A percentile compares a stretch with the other conserved stretches of the same genome.
Evolutionary conservation across 1,140 invertebrate species (phyloP).

Genomic region (Daktulosphaira vitifoliae): DNA sequence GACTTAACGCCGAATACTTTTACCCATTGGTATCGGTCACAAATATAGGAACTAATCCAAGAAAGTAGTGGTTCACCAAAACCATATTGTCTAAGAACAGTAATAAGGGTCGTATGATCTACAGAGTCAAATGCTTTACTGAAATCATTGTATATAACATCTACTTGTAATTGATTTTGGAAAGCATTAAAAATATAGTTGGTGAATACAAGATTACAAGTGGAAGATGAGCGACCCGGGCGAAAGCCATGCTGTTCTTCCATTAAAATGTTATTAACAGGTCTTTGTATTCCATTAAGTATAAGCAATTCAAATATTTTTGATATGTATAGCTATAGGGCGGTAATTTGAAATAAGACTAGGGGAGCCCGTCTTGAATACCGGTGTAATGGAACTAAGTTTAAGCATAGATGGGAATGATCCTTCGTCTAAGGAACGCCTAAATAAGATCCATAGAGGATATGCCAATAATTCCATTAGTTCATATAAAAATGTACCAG

Average conservation of each 20-base stretch:
- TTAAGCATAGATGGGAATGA: neutral
- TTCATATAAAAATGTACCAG: neutral
- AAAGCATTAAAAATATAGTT: neutral
- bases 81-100: conserved; percentile 32
- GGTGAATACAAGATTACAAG: neutral
- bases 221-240: no score
- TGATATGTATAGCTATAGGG: neutral
- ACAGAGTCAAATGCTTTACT: conserved; percentile 40
- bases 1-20: neutral
- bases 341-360: neutral
- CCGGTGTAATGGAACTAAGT: neutral
- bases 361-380: neutral
- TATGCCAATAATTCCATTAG: neutral
- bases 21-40: neutral
- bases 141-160: conserved; percentile 39
- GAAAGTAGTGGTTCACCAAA: neutral
- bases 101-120: conserved; percentile 35
- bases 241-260: no score
- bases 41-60: neutral
- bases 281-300: neutral
- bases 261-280: neutral
- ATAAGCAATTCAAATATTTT: neutral
- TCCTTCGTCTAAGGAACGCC: neutral
- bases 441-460: neutral
- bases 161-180: conserved; percentile 35